phyloP scores from a whole-genome alignment of 1,140 invertebrate genomes.

The Diabrotica undecimpunctata region DNA sequence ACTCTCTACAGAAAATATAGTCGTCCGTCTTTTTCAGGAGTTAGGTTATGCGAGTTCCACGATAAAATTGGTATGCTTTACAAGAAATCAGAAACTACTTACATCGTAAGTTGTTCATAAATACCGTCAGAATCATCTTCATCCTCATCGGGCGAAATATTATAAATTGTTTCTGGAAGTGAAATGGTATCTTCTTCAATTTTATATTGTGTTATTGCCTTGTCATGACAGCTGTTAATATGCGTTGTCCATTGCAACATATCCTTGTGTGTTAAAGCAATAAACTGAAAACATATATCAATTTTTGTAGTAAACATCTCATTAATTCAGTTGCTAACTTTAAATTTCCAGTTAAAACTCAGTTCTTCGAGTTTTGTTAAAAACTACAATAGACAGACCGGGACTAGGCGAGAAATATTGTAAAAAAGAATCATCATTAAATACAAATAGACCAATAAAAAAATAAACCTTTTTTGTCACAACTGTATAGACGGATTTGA shows the following conservation, averaged over 20 bases:
- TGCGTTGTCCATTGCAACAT: constrained; percentile 29
- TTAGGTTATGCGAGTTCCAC: neutral
- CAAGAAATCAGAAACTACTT: neutral
- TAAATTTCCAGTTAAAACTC: too few relatives aligned
- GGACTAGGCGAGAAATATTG: too few relatives aligned
- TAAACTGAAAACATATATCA: constrained; percentile 27
- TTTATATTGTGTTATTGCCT: neutral
- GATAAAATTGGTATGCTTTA: neutral
- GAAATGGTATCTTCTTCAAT: neutral
- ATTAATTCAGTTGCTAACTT: too few relatives aligned
- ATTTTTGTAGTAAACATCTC: too few relatives aligned
- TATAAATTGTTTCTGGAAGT: neutral
- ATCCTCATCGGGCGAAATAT: constrained; percentile 13
- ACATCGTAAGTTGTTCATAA: constrained; percentile 13
- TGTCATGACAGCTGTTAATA: constrained; percentile 29
- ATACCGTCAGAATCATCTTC: constrained; percentile 9
- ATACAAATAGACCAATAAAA: too few relatives aligned
- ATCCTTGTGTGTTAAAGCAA: constrained; percentile 28
- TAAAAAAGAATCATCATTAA: too few relatives aligned
- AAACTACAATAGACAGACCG: too few relatives aligned
- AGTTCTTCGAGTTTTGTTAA: too few relatives aligned
- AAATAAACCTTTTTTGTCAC: too few relatives aligned
- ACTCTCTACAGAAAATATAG: too few relatives aligned
- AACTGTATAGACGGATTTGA: too few relatives aligned
- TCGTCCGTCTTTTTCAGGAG: too few relatives aligned